These are phyloP conservation scores for Polietes domitor DNA, from an alignment of 2,888 invertebrate species.

Conservation along the genomic window DNA sequence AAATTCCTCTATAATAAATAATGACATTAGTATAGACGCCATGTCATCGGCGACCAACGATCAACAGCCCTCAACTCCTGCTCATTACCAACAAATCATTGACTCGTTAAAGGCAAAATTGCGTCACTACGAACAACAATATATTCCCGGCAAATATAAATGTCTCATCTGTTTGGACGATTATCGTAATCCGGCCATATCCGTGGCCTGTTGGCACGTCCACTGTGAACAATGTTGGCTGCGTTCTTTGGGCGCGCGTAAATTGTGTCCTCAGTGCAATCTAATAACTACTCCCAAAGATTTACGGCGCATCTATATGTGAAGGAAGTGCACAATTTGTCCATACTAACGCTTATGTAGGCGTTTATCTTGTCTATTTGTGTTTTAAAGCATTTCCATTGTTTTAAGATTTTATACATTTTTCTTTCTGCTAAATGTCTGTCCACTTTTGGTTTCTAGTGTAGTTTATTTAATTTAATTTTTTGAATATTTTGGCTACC, in stretches of 20 bases:
- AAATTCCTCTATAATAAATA: conserved; percentile 27
- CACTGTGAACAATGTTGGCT: conserved; percentile 94
- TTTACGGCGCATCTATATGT: conserved; percentile 94
- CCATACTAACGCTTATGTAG: not conserved
- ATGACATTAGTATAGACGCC: conserved; percentile 18
- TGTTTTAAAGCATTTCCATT: conserved; percentile 45
- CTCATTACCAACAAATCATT: conserved; percentile 80
- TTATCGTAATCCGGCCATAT: conserved; percentile 93
- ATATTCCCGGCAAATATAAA: conserved; percentile 86
- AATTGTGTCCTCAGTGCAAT: conserved; percentile 96
- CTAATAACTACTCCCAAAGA: conserved; percentile 94
- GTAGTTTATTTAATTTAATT: conserved; percentile 10
- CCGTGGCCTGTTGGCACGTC: conserved; percentile 98
- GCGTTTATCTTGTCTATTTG: not conserved
- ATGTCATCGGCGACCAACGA: not conserved
- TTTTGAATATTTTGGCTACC: conserved; percentile 40
- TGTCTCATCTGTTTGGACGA: conserved; percentile 95
- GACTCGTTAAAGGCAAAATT: conserved; percentile 90
- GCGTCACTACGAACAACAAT: conserved; percentile 87
- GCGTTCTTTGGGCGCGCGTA: conserved; percentile 89
- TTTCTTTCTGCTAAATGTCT: not conserved
- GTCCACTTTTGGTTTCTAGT: conserved; percentile 7
- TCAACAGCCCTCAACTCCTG: conserved; percentile 41
- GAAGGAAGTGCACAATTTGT: conserved; percentile 21
- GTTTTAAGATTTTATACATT: conserved; percentile 32